Conservation (phyloP, 2,113 vertebrate genomes). For the Hipposideros armiger region DNA sequence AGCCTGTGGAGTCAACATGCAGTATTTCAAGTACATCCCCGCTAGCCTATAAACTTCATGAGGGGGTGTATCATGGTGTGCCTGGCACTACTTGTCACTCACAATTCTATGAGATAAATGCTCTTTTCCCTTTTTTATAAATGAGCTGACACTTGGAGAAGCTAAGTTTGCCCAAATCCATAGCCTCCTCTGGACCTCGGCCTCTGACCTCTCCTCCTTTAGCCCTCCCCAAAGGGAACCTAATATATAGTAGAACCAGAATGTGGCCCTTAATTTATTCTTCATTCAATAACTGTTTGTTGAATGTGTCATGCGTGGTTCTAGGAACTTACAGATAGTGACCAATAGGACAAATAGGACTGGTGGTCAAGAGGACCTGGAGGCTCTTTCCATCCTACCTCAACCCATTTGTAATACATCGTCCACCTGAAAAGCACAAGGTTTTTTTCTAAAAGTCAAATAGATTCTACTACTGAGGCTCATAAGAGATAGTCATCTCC, state of each 20-base stretch:
- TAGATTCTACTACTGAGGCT: background rate
- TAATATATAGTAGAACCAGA: background rate
- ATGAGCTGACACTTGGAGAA: background rate
- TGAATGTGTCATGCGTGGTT: background rate
- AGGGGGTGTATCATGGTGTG: background rate
- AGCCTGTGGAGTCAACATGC: background rate
- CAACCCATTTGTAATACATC: background rate
- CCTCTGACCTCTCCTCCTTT: background rate
- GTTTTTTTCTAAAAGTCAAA: background rate
- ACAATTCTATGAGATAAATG: background rate
- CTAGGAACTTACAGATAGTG: background rate
- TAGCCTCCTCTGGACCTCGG: background rate
- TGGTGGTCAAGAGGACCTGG: background rate
- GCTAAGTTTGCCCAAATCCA: background rate
- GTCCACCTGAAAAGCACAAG: background rate
- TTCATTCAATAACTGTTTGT: background rate
- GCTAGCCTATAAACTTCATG: background rate
- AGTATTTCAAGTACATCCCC: background rate
- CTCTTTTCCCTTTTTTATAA: conserved; percentile 11
- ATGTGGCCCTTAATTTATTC: background rate
- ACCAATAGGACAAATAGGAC: background rate
- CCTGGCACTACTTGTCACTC: background rate
- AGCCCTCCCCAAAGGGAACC: background rate
- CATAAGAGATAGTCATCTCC: background rate
- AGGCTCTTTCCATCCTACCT: background rate